Conservation (phyloP, 1,140 invertebrate genomes). For the Drosophila sproati region DNA sequence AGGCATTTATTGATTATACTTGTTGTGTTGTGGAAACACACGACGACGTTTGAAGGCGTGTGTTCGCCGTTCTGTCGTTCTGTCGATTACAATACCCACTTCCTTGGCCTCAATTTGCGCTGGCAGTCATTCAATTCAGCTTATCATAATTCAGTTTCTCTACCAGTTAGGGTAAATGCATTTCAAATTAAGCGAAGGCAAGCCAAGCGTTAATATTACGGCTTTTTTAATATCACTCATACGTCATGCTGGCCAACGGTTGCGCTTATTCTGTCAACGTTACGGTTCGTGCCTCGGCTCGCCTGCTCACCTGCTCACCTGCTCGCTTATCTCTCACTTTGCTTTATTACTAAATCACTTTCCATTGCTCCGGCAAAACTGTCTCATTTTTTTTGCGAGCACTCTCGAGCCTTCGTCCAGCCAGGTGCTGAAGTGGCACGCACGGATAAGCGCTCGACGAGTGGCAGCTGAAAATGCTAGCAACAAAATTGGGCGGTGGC, state of each 20-base stretch:
- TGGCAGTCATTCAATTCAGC: neutral
- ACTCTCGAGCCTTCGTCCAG: neutral
- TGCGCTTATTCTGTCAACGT: constrained; percentile 20
- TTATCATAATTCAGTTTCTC: constrained; percentile 30
- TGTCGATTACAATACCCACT: constrained; percentile 3
- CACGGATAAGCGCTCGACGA: constrained; percentile 9
- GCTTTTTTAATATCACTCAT: constrained; percentile 52
- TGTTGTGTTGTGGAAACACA: constrained; percentile 3
- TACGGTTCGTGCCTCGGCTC: neutral
- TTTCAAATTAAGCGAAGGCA: constrained; percentile 23
- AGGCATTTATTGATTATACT: constrained; percentile 25
- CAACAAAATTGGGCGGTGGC: constrained; percentile 2
- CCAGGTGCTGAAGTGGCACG: constrained; percentile 24
- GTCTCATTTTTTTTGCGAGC: constrained; percentile 8
- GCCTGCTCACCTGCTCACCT: neutral
- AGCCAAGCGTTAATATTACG: constrained; percentile 37
- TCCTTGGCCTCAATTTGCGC: neutral
- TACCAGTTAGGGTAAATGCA: constrained; percentile 14
- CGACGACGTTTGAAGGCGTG: neutral
- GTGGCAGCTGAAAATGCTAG: constrained; percentile 8
- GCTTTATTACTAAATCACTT: constrained; percentile 52
- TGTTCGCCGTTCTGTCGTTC: neutral
- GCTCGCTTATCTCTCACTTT: constrained; percentile 30
- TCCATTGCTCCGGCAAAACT: constrained; percentile 11
- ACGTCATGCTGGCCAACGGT: constrained; percentile 35